Percentiles rank a stretch among this genome's conserved stretches.
Evolutionary conservation across 2,888 invertebrate species (phyloP).

Genomic region (Synergus japonicus): DNA sequence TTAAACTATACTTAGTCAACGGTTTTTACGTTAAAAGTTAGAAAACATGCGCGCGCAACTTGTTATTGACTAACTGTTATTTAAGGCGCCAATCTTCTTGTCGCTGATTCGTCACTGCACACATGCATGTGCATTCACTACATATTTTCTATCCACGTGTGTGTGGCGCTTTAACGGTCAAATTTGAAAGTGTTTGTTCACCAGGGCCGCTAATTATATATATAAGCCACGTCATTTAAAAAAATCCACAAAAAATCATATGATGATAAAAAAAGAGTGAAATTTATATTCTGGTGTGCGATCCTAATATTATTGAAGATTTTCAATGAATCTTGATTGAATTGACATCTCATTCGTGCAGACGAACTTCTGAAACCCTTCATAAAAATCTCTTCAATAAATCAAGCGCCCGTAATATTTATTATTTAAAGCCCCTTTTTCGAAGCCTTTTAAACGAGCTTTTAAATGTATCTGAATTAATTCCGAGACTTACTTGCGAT

Average conservation of each 20-base stretch:
- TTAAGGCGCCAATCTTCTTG: background rate
- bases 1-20: too few relatives aligned
- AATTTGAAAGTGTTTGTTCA: too few relatives aligned
- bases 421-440: background rate
- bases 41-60: background rate
- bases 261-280: too few relatives aligned
- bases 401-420: background rate
- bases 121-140: background rate
- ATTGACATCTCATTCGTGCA: background rate
- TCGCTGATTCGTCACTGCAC: background rate
- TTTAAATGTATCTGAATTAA: background rate
- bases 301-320: too few relatives aligned
- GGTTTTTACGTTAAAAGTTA: background rate
- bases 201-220: too few relatives aligned
- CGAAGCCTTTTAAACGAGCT: background rate
- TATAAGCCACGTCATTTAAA: too few relatives aligned
- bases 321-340: background rate
- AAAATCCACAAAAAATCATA: too few relatives aligned
- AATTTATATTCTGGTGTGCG: too few relatives aligned
- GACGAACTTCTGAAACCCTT: background rate
- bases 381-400: conserved; percentile 10
- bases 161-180: conserved; percentile 4
- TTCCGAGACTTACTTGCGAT: too few relatives aligned
- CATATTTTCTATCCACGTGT: conserved; percentile 9
- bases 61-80: conserved; percentile 13